Base-by-base conservation (phyloP, 2,113 vertebrate species). In the Nothoprocta perdicaria region DNA sequence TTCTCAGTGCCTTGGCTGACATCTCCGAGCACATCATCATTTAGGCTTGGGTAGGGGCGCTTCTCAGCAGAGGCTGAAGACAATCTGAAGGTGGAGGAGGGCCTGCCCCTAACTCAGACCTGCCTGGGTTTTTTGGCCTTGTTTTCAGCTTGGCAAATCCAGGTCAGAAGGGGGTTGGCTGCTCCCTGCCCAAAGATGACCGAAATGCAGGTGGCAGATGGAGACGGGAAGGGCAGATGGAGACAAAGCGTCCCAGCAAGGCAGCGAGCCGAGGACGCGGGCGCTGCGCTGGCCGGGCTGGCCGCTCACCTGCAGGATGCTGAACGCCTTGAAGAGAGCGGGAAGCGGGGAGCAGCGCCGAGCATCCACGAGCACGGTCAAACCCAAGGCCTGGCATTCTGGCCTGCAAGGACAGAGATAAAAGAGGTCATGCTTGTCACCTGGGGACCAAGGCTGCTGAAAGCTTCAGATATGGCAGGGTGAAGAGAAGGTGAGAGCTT, bases 311-410 rank as follows among this genome's bases (percentile, higher is more conserved):
- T 98, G 98, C 58, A 99, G 65, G 2, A 43, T 93, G 86, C 92
- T 84, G 91, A 98, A 98, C 1, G 94, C 98, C 40, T 97, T 96
- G 95, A 98, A 97, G 77, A 99, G 95, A 35, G 96, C 94, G 8
- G 97, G 97, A 62, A 94, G 93, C 0, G 98, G 98, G 13, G 97
- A 95, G 65, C 98, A 98, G 84, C 96, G 91, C 6, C 97, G 98
- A 71, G 98, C 98, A 61, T 99, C 99, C 86, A 99, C 97, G 21
- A 99, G 94, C 45, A 98, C 96, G 0, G 98, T 98, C 67, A 99
- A 95, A 35, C 98, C 98, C 69, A 97, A 61, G 27, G 96, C 96
- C 41, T 92, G 97, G 52, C 97, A 97, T 52, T 98, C 97, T 7
- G 95, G 95, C 89, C 99, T 99, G 97, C 57, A 91, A 94, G 58